Base-by-base conservation (phyloP, 2,888 invertebrate species). In the Celastrina argiolus region DNA sequence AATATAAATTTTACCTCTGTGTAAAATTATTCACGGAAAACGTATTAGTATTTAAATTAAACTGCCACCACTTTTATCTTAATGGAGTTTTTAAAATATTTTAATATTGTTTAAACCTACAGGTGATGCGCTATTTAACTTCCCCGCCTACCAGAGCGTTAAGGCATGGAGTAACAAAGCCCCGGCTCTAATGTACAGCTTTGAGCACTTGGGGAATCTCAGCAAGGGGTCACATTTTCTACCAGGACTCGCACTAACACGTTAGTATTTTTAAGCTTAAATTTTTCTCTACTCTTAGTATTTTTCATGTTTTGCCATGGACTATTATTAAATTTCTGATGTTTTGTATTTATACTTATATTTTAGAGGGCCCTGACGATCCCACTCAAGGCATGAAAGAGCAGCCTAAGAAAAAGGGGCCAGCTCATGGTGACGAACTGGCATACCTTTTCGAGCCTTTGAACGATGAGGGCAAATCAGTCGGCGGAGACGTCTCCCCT, bases 91-190 rank as follows among this genome's bases (percentile, higher is more conserved):
- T 2, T 7, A 18, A n/a, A 45, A 7, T 45, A 16, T 18, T 18
- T 45, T 12, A 22, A 10, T 45, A 18, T 45, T 26, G 51, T 8
- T 51, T 51, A 8, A 10, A 39, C 12, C 14, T 69, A 5, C 84
- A 92, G 95, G 93, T 28, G 96, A 96, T 78, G 95, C 95, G 0
- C 79, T 96, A 18, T 96, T 96, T 77, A 96, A 96, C 78, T 92
- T 95, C 65, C 96, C 96, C 1, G 95, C 95, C 0, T 95, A 94
- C 77, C 84, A 95, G 63, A 94, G 94, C 5, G 94, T 94, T 0
- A 89, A 94, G 70, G 88, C 93, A n/a, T 96, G 96, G 96, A 93
- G 94, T 69, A 82, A 88, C 61, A 85, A 89, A 0, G 92, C 93
- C 0, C 92, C 94, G 0, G 92, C 95, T 0, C 96, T 91, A 78